Evolutionary conservation across 2,888 invertebrate species (phyloP), one percentile per base, ranked within the genome.

Genomic region (Harpagoxenus sublaevis): DNA sequence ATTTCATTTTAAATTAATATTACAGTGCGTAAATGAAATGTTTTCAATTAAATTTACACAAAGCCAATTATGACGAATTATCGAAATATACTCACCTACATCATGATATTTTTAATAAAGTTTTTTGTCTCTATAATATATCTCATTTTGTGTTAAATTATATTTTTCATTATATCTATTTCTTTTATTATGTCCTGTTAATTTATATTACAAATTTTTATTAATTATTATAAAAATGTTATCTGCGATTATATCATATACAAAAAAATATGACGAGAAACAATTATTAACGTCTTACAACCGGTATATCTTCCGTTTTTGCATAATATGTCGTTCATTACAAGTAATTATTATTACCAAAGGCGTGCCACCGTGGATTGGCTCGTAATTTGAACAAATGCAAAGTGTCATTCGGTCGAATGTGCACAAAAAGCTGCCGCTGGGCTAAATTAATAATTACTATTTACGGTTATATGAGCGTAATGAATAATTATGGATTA

Each of bases 391-490:
- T 81, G 28, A 81, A 81, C 79, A 81, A 81, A 81, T 81, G 79
- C 79, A 60, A 81, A 73, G 73, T 81, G 79, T 81, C 79, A 81
- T 73, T 81, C 48, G 79, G 73, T 71, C 39, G 79, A 73, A 81
- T 81, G 48, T 81, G 60, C 79, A 71, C 79, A 81, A 81, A 81
- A 81, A 81, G 79, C 79, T 60, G 79, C 79, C 60, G 73, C 51
- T 81, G 79, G 73, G 79, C 73, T 81, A 81, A 81, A 81, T 86
- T 85, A 86, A 90, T 90, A 90, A 90, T 89, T 89, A 90, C 86
- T 89, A 84, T 89, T 87, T 73, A 89, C 82, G 81, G 86, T 90
- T 86, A 83, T 85, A 89, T 86, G 88, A 89, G 78, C 81, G 83
- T 88, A 89, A 89, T 87, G 79, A 81, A 81, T 81, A 81, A 81